A percentile compares a stretch with the other conserved stretches of the same genome.
phyloP scores from a whole-genome alignment of 1,140 invertebrate genomes.

The Stegodyphus mimosarum region DNA sequence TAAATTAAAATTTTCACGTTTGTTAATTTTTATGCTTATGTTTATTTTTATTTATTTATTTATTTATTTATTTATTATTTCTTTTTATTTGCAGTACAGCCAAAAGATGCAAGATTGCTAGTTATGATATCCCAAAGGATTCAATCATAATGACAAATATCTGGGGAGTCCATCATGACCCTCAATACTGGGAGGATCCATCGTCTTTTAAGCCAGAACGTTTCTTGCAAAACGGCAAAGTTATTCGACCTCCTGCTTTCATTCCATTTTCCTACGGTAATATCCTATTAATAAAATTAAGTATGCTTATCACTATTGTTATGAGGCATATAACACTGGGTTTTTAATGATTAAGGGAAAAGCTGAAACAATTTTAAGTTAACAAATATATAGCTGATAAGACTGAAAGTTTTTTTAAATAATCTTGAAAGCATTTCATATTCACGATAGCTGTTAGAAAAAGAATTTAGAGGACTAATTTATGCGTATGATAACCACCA shows the following conservation, averaged over 20 bases:
- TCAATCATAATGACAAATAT: constrained; percentile 78
- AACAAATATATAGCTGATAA: too few species aligned
- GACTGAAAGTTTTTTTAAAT: too few species aligned
- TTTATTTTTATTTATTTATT: neutral
- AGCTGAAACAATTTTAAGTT: too few species aligned
- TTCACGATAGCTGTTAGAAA: too few species aligned
- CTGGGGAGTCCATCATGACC: constrained; percentile 77
- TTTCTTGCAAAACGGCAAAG: constrained; percentile 67
- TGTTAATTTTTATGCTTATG: neutral
- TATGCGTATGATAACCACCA: too few species aligned
- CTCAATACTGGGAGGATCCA: constrained; percentile 76
- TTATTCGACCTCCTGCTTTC: constrained; percentile 57
- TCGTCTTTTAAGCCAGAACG: constrained; percentile 78
- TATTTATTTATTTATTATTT: neutral
- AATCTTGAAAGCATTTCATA: too few species aligned
- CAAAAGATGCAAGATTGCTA: constrained; percentile 62
- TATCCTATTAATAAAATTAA: too few species aligned
- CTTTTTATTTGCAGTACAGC: constrained; percentile 30
- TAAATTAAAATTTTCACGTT: neutral
- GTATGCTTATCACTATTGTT: too few species aligned
- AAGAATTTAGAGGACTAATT: too few species aligned
- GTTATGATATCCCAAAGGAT: constrained; percentile 66
- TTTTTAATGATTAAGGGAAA: too few species aligned
- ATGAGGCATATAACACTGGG: too few species aligned
- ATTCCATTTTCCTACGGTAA: constrained; percentile 65